Base-by-base conservation (phyloP, 1,140 invertebrate species). In the Parapsyche elsis region DNA sequence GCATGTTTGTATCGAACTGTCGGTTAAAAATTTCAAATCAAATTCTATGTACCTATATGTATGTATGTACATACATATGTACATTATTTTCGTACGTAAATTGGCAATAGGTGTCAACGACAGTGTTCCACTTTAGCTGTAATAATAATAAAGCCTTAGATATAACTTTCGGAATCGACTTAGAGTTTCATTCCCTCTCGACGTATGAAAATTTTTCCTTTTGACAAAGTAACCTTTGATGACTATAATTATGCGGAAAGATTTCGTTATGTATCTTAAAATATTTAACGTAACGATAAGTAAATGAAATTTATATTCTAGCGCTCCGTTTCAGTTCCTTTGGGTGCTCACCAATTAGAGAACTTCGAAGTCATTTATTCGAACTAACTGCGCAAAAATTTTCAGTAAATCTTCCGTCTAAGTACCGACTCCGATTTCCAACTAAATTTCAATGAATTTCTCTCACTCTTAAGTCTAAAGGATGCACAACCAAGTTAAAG, bases 251-350 rank as follows among this genome's bases (percentile, higher is more conserved):
- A 67, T n/a, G 21, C 64, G 24, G 23, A 67, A 23, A 67, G 21
- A 67, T 67, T 67, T 67, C 24, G 9, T 23, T 23, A 23, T 23
- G 21, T 53, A 53, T 53, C 64, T 67, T 26, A 10, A 67, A 23
- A 67, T 19, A 67, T 67, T 21, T 10, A 53, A 53, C 21, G 21
- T 30, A 24, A 23, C 64, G 64, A 26, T 26, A 26, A 23, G 64
- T 67, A 67, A 67, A 67, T 67, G 24, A 67, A 26, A 67, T 67
- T 67, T 67, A 67, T 67, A 23, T 67, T 67, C 64, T 1, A 23
- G 24, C 5, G 21, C 10, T 67, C 14, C 64, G 7, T 24, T 12
- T 26, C 64, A 53, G 5, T 67, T 23, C 24, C 64, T 26, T 67
- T 12, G 64, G 24, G 24, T 67, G 19, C 19, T 26, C 64, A 30